Conservation (phyloP, 2,113 vertebrate species). For the Apus apus region DNA sequence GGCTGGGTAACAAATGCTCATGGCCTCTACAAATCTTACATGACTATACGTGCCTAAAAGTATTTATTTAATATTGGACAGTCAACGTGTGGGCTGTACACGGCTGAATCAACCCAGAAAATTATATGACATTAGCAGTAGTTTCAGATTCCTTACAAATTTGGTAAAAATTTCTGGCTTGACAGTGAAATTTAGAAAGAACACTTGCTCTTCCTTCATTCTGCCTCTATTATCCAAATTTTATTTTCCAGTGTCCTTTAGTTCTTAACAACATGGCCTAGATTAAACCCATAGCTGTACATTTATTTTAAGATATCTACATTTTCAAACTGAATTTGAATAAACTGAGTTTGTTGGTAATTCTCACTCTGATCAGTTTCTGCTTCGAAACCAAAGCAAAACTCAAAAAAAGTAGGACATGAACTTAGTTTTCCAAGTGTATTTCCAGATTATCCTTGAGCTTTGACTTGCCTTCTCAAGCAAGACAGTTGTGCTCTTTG, state of each 20-base stretch:
- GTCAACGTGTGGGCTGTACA: neutral
- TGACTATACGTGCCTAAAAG: neutral
- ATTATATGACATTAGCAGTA: fast-evolving
- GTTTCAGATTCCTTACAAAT: neutral
- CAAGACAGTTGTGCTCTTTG: neutral
- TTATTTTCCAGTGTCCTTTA: neutral
- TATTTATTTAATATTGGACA: neutral
- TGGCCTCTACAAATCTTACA: neutral
- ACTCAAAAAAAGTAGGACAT: neutral
- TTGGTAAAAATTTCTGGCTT: neutral
- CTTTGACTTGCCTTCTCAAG: slow-evolving; percentile 47
- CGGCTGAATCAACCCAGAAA: neutral
- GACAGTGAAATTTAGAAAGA: neutral
- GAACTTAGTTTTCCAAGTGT: neutral
- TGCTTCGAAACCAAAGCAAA: neutral
- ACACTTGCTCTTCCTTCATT: neutral
- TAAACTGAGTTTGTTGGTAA: neutral
- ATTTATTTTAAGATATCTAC: neutral
- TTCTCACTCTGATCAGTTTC: neutral
- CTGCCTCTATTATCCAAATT: neutral
- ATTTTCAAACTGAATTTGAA: neutral
- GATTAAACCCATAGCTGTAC: neutral
- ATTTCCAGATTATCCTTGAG: neutral
- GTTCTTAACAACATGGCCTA: neutral
- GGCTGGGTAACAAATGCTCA: neutral